These are phyloP conservation scores for Haemorhous mexicanus DNA, from an alignment of 2,113 vertebrate species.

Conservation along the genomic window DNA sequence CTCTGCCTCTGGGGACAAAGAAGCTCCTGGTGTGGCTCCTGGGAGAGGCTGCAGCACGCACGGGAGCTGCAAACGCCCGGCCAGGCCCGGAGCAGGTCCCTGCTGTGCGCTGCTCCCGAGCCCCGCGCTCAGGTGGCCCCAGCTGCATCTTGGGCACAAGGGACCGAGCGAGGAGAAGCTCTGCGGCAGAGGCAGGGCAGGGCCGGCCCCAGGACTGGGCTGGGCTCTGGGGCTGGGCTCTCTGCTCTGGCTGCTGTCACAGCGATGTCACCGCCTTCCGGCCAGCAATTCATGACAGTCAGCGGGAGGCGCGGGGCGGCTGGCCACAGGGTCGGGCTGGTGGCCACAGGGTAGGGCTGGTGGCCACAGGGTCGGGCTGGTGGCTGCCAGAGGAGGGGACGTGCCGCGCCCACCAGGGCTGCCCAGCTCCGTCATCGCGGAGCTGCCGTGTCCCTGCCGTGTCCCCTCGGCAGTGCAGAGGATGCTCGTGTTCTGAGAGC, in stretches of 20 bases:
- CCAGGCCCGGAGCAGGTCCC: not conserved
- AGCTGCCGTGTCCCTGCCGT: not conserved
- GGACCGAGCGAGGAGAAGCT: not conserved
- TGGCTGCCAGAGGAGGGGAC: not conserved
- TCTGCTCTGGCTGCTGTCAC: not conserved
- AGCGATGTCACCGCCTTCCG: rapidly evolving
- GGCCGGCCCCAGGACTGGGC: not conserved
- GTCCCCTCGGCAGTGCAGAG: not conserved
- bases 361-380: not conserved
- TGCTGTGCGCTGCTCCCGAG: not conserved
- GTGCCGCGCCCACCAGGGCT: not conserved
- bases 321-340: not conserved
- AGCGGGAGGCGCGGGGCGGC: rapidly evolving
- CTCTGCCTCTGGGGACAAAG: not conserved
- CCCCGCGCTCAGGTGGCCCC: rapidly evolving
- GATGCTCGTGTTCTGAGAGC: not conserved
- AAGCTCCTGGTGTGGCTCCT: not conserved
- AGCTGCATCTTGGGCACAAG: not conserved
- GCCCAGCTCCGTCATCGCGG: not conserved
- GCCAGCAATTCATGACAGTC: not conserved
- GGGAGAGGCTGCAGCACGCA: not conserved
- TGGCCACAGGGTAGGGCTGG: rapidly evolving
- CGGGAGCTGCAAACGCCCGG: not conserved
- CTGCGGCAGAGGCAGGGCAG: not conserved
- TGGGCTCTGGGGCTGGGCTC: not conserved